phyloP scores from a whole-genome alignment of 2,888 invertebrate genomes.

The Lepidonotus clava region DNA sequence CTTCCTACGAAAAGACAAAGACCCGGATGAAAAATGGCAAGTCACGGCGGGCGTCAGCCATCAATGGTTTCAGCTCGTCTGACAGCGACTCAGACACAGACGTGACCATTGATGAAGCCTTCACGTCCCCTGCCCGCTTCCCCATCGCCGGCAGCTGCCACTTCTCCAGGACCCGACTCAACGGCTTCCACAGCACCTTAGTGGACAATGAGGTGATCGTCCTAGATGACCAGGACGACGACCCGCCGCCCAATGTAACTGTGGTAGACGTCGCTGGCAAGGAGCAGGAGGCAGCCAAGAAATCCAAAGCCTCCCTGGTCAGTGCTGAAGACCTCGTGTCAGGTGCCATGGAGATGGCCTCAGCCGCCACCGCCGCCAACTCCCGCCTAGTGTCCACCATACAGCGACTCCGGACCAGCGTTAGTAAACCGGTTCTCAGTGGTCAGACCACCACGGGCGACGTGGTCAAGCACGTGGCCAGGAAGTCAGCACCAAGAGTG shows the following conservation, averaged over 20 bases:
- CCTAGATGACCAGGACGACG: slow-evolving; percentile 36
- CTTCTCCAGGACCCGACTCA: slow-evolving; percentile 21
- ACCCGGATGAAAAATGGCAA: background rate
- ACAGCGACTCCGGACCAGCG: slow-evolving; percentile 15
- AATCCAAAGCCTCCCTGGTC: background rate
- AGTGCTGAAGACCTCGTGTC: slow-evolving; percentile 34
- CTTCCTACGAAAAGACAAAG: slow-evolving; percentile 19
- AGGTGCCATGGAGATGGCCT: slow-evolving; percentile 23
- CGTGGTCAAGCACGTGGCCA: background rate
- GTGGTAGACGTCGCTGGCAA: slow-evolving; percentile 10
- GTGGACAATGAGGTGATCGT: slow-evolving; percentile 50
- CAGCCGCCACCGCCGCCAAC: slow-evolving; percentile 21
- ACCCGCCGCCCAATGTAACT: slow-evolving; percentile 27
- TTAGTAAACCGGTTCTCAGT: slow-evolving; percentile 5
- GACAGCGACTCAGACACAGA: slow-evolving; percentile 32
- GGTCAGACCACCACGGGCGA: background rate
- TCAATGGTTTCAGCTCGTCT: slow-evolving; percentile 5
- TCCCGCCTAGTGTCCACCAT: background rate
- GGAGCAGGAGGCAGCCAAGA: background rate
- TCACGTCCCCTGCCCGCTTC: background rate
- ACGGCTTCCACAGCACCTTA: slow-evolving; percentile 6
- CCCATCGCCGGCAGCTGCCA: slow-evolving; percentile 40
- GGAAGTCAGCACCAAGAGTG: background rate
- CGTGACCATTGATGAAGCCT: background rate
- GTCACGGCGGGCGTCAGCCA: background rate